phyloP scores from a whole-genome alignment of 2,113 vertebrate genomes.

The Malurus melanocephalus region DNA sequence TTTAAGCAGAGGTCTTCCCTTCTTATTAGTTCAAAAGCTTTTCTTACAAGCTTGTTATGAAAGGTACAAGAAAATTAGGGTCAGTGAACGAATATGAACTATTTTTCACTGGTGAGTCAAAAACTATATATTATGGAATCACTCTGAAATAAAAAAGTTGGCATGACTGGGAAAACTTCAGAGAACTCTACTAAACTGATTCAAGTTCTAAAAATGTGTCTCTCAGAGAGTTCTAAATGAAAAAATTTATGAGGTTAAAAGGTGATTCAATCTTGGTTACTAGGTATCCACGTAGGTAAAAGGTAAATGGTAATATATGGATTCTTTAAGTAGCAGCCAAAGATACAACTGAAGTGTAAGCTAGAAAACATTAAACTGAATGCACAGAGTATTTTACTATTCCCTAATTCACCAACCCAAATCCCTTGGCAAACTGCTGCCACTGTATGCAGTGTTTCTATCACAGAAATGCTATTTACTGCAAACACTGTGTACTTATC shows the following conservation, averaged over 20 bases:
- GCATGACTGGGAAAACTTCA: background rate
- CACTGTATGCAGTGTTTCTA: background rate
- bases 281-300: background rate
- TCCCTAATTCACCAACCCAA: background rate
- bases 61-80: constrained; percentile 65
- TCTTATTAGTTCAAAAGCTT: constrained; percentile 78
- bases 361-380: background rate
- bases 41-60: constrained; percentile 75
- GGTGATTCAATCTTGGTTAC: background rate
- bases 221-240: background rate
- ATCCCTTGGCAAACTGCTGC: background rate
- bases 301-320: background rate
- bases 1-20: constrained; percentile 74
- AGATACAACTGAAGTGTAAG: background rate
- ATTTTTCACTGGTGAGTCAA: background rate
- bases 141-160: background rate
- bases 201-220: background rate
- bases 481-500: background rate
- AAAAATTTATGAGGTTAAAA: background rate
- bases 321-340: background rate
- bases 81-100: background rate
- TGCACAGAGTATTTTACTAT: background rate
- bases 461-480: background rate
- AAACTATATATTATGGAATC: background rate
- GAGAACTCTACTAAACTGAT: background rate